Evolutionary conservation across 1,140 invertebrate species (phyloP).

Genomic region (Bombyx mori): DNA sequence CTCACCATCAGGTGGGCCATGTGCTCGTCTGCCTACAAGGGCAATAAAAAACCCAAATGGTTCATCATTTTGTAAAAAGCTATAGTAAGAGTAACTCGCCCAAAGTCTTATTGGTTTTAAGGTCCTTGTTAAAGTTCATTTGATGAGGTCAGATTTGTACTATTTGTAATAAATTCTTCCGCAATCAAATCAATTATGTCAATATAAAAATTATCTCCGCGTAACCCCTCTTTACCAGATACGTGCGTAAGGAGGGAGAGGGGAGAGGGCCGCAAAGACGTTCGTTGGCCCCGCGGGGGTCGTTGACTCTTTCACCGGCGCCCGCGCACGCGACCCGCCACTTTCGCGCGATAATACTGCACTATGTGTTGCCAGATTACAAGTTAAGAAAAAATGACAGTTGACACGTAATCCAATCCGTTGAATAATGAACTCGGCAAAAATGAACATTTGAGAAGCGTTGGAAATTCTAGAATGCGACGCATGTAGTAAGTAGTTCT

Average conservation of each 20-base stretch:
- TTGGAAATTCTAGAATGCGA: background rate
- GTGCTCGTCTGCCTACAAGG: too few species aligned
- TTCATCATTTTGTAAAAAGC: too few species aligned
- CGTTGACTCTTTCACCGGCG: slow-evolving; percentile 62
- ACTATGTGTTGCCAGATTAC: background rate
- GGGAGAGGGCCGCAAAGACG: slow-evolving; percentile 53
- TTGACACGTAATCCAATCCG: background rate
- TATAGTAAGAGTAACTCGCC: too few species aligned
- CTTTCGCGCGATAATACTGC: slow-evolving; percentile 54
- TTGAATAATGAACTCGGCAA: slow-evolving; percentile 1
- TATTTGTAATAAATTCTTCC: too few species aligned
- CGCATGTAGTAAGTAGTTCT: background rate
- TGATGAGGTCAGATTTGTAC: too few species aligned
- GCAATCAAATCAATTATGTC: too few species aligned
- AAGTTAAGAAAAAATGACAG: background rate
- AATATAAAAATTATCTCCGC: too few species aligned
- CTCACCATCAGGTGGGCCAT: too few species aligned
- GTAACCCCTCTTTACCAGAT: slow-evolving; percentile 12
- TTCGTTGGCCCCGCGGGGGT: slow-evolving; percentile 65
- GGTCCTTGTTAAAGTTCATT: too few species aligned
- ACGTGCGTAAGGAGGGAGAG: slow-evolving; percentile 16
- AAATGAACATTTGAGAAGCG: background rate
- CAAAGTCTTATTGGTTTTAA: too few species aligned
- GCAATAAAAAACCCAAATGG: too few species aligned
- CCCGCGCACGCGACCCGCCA: slow-evolving; percentile 47